Evolutionary conservation across 1,140 invertebrate species (phyloP), one percentile per base, ranked within the genome.

Genomic region (Phortica variegata): DNA sequence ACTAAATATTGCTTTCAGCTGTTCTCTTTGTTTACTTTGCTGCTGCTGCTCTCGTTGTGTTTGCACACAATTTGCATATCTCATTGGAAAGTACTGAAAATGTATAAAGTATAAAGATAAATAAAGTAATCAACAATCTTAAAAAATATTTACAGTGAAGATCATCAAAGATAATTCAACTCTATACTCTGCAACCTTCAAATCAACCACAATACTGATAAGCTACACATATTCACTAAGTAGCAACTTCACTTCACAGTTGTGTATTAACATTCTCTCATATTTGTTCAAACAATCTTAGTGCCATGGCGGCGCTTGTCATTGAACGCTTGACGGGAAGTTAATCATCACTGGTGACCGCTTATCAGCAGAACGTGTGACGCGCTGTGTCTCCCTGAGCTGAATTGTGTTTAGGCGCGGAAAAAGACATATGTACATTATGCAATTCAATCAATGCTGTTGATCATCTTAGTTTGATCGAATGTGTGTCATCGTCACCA

Each of bases 11-110:
- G n/a, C n/a, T n/a, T n/a, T 26, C 10, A 6, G 23, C n/a, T 15
- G 17, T 19, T 48, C 13, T 13, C 19, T 46, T 58, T 56, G 42
- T 29, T 58, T n/a, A 45, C 54, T 43, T 61, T 49, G 53, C 32
- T 52, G 43, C 46, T 60, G 63, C 47, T 62, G 57, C 33, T 57
- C 41, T 13, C 42, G 48, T 36, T 48, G 43, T 29, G 49, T 39
- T 18, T 47, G 34, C 49, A 60, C 57, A 58, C 49, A 49, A 60
- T 63, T 60, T 23, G 56, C 63, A 68, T 68, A 18, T 68, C 63
- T 68, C 63, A 68, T 68, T 60, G 63, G 60, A 49, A 15, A 6
- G 13, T 34, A 9, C 13, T 34, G 8, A n/a, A 34, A 15, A 34
- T 34, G 4, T 15, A 8, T 34, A 5, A 8, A 34, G 13, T 34